Percentiles rank a stretch among this genome's conserved stretches.
These are phyloP conservation scores for Indri indri DNA, from an alignment of 2,113 vertebrate genomes.

Conservation along the genomic window DNA sequence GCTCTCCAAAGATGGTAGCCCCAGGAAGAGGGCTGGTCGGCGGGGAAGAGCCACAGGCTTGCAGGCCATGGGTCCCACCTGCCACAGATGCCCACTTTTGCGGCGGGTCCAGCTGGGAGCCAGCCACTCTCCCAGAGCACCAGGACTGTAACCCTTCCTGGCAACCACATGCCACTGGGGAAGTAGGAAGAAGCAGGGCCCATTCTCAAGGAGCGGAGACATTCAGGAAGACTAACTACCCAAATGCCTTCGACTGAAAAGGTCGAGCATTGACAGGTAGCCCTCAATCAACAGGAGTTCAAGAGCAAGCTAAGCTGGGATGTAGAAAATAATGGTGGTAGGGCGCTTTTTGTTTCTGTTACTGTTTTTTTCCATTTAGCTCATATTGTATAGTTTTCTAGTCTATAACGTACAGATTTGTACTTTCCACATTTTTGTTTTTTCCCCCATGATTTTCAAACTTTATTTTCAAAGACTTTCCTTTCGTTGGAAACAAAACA, in stretches of 20 bases:
- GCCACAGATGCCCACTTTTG: fast-evolving
- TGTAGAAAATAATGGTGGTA: not conserved
- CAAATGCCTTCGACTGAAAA: not conserved
- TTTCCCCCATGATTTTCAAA: not conserved
- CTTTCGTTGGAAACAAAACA: not conserved
- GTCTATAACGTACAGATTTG: not conserved
- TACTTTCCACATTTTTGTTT: not conserved
- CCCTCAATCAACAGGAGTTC: not conserved
- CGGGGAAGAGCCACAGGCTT: not conserved
- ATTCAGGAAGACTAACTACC: not conserved
- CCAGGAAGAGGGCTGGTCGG: not conserved
- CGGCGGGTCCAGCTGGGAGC: not conserved
- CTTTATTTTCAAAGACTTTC: not conserved
- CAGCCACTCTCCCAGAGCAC: too few relatives aligned
- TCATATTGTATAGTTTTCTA: not conserved
- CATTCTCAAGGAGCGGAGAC: not conserved
- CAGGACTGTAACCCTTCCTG: not conserved
- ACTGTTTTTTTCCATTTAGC: not conserved
- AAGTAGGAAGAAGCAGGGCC: not conserved
- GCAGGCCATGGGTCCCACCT: not conserved
- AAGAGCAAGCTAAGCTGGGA: not conserved
- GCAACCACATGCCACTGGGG: not conserved
- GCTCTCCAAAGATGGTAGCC: not conserved
- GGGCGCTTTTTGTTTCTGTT: not conserved
- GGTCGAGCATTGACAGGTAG: not conserved